Percentiles rank a stretch among this genome's conserved stretches.
phyloP scores from a whole-genome alignment of 2,113 vertebrate genomes.

The Dendrocopos noguchii region DNA sequence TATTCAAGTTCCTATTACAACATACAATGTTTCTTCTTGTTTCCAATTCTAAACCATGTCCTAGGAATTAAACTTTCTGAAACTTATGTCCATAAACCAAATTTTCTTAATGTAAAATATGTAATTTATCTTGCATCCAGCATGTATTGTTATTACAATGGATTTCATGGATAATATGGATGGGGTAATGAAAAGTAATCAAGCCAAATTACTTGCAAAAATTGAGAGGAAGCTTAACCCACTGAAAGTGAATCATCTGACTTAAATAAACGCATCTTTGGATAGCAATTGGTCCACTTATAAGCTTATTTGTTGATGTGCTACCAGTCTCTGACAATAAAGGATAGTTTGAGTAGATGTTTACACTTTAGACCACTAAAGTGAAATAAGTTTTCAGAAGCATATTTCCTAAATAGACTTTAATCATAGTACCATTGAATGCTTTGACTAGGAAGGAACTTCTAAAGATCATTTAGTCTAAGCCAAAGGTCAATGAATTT shows the following conservation, averaged over 20 bases:
- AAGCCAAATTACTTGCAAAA: not conserved
- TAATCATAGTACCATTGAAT: not conserved
- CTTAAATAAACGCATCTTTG: not conserved
- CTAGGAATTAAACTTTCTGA: not conserved
- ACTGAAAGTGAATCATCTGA: not conserved
- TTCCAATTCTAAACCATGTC: not conserved
- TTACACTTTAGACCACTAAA: not conserved
- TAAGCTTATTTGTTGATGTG: not conserved
- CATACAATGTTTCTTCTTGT: not conserved
- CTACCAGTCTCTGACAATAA: not conserved
- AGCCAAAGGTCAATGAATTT: not conserved
- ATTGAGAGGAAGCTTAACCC: not conserved
- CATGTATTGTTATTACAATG: not conserved
- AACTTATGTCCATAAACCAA: not conserved
- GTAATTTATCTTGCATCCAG: not conserved
- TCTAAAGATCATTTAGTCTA: not conserved
- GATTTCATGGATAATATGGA: not conserved
- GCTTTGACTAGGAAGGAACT: not conserved
- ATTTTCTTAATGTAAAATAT: not conserved
- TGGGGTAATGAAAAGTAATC: not conserved
- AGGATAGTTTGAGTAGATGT: not conserved
- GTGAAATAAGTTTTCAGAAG: not conserved
- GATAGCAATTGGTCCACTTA: not conserved
- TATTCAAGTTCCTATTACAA: not conserved
- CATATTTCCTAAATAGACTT: not conserved